phyloP scores from a whole-genome alignment of 2,888 invertebrate genomes.

The Brachypterus glaber region DNA sequence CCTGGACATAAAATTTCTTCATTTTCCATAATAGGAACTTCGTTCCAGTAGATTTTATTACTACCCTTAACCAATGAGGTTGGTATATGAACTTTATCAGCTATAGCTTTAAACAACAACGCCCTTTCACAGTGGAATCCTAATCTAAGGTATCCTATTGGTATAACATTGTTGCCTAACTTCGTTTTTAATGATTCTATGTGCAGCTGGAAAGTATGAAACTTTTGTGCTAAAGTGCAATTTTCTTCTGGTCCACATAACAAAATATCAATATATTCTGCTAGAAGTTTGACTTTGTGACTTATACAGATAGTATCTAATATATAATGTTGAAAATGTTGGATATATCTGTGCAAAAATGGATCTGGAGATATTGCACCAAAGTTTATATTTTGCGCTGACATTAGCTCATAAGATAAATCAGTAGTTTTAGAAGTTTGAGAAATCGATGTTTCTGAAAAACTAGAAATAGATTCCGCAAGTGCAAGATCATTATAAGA shows the following conservation, averaged over 20 bases:
- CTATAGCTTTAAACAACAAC: constrained; percentile 44
- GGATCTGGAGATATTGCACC: constrained; percentile 26
- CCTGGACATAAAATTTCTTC: constrained; percentile 15
- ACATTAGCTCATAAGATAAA: too few species aligned
- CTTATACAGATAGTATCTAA: constrained; percentile 12
- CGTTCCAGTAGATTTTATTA: constrained; percentile 35
- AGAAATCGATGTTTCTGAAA: not conserved
- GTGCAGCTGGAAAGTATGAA: constrained; percentile 28
- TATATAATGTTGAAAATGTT: constrained; percentile 22
- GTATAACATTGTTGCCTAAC: constrained; percentile 42
- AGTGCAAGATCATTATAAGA: constrained; percentile 12
- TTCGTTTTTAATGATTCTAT: constrained; percentile 27
- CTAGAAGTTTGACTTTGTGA: constrained; percentile 26
- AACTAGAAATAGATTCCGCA: too few species aligned
- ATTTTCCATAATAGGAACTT: constrained; percentile 27
- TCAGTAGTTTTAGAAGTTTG: too few species aligned
- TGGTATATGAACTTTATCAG: constrained; percentile 44
- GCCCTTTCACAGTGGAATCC: constrained; percentile 46
- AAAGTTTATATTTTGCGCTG: constrained; percentile 18
- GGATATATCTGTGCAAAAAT: constrained; percentile 25
- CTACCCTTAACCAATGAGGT: constrained; percentile 39
- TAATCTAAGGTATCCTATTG: constrained; percentile 41
- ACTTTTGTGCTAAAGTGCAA: constrained; percentile 21
- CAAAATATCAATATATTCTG: constrained; percentile 28
- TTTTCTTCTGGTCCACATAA: constrained; percentile 28